Percentiles rank a stretch among this genome's conserved stretches.
Evolutionary conservation across 2,797 vertebrate species (phyloP).

Genomic region (Halcyon badia): DNA sequence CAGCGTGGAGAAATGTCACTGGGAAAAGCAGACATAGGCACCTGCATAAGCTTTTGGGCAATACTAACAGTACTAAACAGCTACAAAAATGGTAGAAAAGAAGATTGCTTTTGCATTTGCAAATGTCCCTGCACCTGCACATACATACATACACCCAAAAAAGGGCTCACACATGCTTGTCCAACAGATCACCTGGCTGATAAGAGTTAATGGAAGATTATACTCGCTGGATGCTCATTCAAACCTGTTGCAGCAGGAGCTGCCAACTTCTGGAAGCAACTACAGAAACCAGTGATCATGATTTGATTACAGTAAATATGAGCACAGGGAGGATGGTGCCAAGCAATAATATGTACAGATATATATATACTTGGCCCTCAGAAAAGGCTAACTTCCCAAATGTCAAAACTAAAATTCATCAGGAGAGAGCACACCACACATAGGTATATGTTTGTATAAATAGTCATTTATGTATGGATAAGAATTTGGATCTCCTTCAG

Average conservation of each 20-base stretch:
- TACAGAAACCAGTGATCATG: background rate
- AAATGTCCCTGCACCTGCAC: background rate
- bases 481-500: background rate
- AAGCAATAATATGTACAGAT: background rate
- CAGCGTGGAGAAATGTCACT: background rate
- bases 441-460: background rate
- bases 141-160: background rate
- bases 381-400: background rate
- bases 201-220: background rate
- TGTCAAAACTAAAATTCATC: background rate
- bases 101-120: background rate
- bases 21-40: background rate
- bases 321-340: background rate
- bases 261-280: slow-evolving; percentile 3
- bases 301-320: background rate
- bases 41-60: slow-evolving; percentile 6
- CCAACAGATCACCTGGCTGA: background rate
- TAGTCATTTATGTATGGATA: background rate
- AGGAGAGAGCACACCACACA: background rate
- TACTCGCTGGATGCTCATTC: background rate
- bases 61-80: background rate
- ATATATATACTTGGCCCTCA: background rate
- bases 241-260: slow-evolving; percentile 1
- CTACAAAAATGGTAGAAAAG: background rate
- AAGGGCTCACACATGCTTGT: background rate